A percentile compares a stretch with the other conserved stretches of the same genome.
Evolutionary conservation across 2,797 vertebrate species (phyloP).

Genomic region (Sebastes jordani): DNA sequence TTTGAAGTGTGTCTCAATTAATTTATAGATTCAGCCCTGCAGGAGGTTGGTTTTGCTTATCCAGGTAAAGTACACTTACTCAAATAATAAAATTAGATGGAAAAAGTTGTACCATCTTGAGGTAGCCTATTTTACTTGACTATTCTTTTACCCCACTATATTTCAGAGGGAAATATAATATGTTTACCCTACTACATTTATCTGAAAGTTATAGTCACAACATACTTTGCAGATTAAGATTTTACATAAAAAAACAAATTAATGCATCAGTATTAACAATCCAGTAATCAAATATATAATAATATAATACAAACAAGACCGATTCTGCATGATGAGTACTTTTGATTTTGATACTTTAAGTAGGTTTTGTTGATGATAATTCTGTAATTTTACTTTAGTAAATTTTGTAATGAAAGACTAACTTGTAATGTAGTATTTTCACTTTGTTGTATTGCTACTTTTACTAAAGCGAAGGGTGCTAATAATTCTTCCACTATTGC

Average conservation of each 20-base stretch:
- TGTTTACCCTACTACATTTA: neutral
- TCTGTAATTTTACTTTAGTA: neutral
- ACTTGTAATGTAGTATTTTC: neutral
- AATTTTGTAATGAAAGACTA: neutral
- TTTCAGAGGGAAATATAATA: neutral
- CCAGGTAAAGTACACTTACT: neutral
- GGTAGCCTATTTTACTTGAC: neutral
- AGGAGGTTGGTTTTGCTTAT: constrained; percentile 1
- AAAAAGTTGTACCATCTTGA: neutral
- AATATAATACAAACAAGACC: neutral
- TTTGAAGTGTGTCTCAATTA: neutral
- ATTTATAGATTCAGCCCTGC: neutral
- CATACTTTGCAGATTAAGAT: neutral
- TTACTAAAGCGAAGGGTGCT: neutral
- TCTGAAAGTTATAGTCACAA: neutral
- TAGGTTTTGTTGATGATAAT: neutral
- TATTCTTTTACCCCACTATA: neutral
- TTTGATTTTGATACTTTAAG: neutral
- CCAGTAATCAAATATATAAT: neutral
- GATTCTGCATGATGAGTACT: neutral
- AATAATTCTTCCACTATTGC: neutral
- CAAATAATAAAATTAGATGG: neutral
- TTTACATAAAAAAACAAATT: too few species aligned
- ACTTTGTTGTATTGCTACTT: neutral
- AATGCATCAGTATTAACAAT: neutral